These are phyloP conservation scores for Fragum sueziense DNA, from an alignment of 2,888 invertebrate genomes.

Conservation along the genomic window DNA sequence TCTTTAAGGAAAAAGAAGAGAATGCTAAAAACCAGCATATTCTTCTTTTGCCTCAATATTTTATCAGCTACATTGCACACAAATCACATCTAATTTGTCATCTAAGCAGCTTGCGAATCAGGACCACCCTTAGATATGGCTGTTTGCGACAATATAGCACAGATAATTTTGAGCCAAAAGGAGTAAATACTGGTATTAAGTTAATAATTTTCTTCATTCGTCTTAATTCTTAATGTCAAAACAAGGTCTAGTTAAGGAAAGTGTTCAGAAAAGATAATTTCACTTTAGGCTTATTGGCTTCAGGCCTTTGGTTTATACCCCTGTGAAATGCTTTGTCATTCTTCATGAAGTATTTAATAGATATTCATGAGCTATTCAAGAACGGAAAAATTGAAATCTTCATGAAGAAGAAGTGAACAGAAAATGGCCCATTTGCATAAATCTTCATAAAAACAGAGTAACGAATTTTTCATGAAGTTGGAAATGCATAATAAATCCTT, in stretches of 20 bases:
- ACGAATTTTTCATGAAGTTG: too few relatives aligned
- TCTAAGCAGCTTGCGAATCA: neutral
- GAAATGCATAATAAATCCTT: too few relatives aligned
- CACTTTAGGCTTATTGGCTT: neutral
- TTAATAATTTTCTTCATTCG: neutral
- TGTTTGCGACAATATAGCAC: neutral
- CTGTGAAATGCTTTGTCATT: too few relatives aligned
- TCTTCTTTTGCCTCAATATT: too few relatives aligned
- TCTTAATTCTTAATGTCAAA: neutral
- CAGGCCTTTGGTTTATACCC: neutral
- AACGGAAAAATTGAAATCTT: too few relatives aligned
- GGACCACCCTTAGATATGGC: neutral
- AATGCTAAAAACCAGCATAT: neutral
- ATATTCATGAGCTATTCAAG: too few relatives aligned
- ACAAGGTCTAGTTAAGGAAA: neutral
- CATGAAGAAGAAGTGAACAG: too few relatives aligned
- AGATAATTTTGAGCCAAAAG: slow-evolving; percentile 5
- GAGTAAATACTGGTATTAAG: neutral
- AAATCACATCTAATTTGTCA: neutral
- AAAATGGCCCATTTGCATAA: too few relatives aligned
- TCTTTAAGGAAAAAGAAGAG: too few relatives aligned
- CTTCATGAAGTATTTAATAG: too few relatives aligned
- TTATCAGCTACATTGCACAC: too few relatives aligned
- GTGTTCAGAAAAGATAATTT: neutral
- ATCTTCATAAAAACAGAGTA: too few relatives aligned